Evolutionary conservation across 2,888 invertebrate species (phyloP).

Genomic region (Campoplex nolae): DNA sequence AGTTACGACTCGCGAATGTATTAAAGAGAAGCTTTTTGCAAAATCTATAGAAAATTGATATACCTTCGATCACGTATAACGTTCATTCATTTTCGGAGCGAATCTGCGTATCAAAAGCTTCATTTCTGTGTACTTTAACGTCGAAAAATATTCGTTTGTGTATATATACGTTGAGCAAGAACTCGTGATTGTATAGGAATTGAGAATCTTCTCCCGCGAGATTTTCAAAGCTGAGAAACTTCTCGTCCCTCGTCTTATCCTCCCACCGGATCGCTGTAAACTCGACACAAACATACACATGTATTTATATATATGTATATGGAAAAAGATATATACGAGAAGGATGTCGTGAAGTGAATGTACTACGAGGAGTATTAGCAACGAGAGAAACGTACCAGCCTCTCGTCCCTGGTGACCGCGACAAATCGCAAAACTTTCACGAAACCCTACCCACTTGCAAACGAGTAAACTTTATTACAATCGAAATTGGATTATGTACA

Average conservation of each 20-base stretch:
- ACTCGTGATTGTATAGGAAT: constrained; percentile 67
- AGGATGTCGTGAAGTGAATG: constrained; percentile 42
- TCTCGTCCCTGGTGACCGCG: constrained; percentile 58
- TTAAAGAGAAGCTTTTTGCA: background rate
- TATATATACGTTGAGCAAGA: constrained; percentile 16
- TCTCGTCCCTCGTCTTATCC: constrained; percentile 46
- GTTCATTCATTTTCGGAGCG: constrained; percentile 39
- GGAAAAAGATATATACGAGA: background rate
- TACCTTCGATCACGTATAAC: constrained; percentile 54
- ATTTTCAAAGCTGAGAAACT: constrained; percentile 56
- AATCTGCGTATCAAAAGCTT: constrained; percentile 50
- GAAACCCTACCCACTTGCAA: constrained; percentile 36
- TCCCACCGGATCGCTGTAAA: constrained; percentile 55
- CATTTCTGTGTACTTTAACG: constrained; percentile 5
- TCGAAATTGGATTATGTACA: constrained; percentile 50
- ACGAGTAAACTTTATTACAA: constrained; percentile 55
- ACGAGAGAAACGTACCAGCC: constrained; percentile 31
- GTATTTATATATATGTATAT: background rate
- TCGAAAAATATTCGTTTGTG: too few relatives aligned
- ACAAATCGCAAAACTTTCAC: constrained; percentile 64
- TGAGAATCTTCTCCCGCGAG: constrained; percentile 66
- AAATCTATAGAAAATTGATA: constrained; percentile 11
- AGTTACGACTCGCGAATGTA: background rate
- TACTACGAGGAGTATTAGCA: constrained; percentile 48
- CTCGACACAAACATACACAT: constrained; percentile 3